Percentiles rank a stretch among this genome's conserved stretches.
These are phyloP conservation scores for Archegozetes longisetosus DNA, from an alignment of 1,140 invertebrate species.

Conservation along the genomic window DNA sequence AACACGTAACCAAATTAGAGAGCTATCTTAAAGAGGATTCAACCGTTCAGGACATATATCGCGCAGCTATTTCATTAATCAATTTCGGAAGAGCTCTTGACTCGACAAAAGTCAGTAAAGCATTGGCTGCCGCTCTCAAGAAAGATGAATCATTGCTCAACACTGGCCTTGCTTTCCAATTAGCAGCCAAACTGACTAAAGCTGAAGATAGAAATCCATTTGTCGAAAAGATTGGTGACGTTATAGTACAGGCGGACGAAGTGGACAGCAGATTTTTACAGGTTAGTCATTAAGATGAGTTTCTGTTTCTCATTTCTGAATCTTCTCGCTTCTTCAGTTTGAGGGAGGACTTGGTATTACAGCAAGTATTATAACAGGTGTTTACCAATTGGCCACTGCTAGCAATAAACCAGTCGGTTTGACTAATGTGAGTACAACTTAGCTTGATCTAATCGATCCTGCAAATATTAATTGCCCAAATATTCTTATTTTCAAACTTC, in stretches of 20 bases:
- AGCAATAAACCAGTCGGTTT: constrained; percentile 49
- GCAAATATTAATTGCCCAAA: no score
- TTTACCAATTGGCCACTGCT: constrained; percentile 48
- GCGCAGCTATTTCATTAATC: constrained; percentile 29
- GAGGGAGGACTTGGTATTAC: constrained; percentile 64
- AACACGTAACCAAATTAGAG: constrained; percentile 24
- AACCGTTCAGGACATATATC: constrained; percentile 28
- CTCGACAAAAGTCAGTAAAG: constrained; percentile 41
- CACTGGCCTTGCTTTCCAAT: constrained; percentile 43
- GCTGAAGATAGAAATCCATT: constrained; percentile 38
- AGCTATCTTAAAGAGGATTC: constrained; percentile 30
- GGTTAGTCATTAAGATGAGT: constrained; percentile 24
- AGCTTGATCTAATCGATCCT: no score
- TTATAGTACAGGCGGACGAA: constrained; percentile 85
- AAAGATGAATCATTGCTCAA: constrained; percentile 43
- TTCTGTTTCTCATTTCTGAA: background rate
- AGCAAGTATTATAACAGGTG: constrained; percentile 50
- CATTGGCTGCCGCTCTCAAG: constrained; percentile 47
- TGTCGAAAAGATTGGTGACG: constrained; percentile 67
- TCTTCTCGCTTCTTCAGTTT: constrained; percentile 47
- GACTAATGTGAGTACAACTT: constrained; percentile 24
- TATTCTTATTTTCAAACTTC: background rate
- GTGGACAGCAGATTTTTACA: constrained; percentile 58
- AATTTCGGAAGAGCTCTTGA: constrained; percentile 31
- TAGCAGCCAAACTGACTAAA: constrained; percentile 46